Base-by-base conservation (phyloP, 2,113 vertebrate genomes). In the Upupa epops region DNA sequence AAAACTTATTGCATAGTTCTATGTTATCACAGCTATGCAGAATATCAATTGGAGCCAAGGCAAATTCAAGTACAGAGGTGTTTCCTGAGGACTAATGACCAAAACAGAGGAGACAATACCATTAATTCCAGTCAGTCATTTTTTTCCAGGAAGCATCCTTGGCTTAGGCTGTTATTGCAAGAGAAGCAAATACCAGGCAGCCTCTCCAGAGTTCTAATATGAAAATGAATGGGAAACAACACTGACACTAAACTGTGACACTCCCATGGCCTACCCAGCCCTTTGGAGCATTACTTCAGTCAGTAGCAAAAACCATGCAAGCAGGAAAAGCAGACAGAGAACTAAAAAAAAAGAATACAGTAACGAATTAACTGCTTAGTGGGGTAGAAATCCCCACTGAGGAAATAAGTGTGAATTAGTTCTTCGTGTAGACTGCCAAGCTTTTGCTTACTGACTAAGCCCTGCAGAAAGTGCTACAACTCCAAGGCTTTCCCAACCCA, bases 171-270 rank as follows among this genome's bases (percentile, higher is more conserved):
- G 11, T 31, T 72, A 4, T 6, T 87, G 21, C 65, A 71, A 42
- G 42, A 93, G 48, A 45, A 75, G 40, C n/a, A 84, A 68, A 74
- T 52, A 56, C 59, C 89, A 87, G 71, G 58, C 64, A 86, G 49
- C n/a, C 12, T 88, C 89, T 89, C 77, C 70, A 86, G 88, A 82
- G 74, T 28, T 82, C 84, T 94, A 88, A 77, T 72, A 82, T 86
- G 65, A 92, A 93, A 96, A 91, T 5, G 7, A 81, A 56, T 34
- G 40, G 48, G 55, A 91, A 91, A 54, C 29, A 73, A 24, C 51
- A 61, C 22, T 65, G 42, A 36, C 56, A 45, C 83, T 63, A 65
- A 94, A 78, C 68, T 54, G 78, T 86, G 68, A 70, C 58, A 37
- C 31, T 66, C 82, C 75, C 46, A 61, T 81, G 81, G 68, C 60